Base-by-base conservation (phyloP, 2,113 vertebrate species). In the Burhinus bistriatus region DNA sequence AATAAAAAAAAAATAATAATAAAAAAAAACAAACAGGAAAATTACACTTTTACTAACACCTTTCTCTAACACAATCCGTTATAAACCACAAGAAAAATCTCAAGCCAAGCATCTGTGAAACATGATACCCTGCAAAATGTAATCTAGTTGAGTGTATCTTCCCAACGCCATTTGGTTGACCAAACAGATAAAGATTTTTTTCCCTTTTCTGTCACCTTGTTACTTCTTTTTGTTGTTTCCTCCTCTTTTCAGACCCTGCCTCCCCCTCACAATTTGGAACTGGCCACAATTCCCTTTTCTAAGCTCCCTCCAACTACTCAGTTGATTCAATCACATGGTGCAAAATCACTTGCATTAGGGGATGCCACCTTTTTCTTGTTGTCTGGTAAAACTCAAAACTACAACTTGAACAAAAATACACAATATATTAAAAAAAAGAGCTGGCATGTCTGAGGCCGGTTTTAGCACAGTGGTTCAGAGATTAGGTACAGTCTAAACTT, bases 261-360 rank as follows among this genome's bases (percentile, higher is more conserved):
- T 36, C 7, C 15, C 23, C 9, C 3, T 9, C 29, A 1, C 0
- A 0, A 1, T 3, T 75, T 34, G 6, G 36, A 87, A 66, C 1
- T 21, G 11, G 11, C 36, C 71, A 6, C 10, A 68, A 12, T 71
- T 70, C 21, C 17, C 8, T 73, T 78, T 92, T 30, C n/a, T 34
- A 83, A 83, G 14, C 27, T 66, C 26, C 12, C 22, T 95, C 12
- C 11, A 58, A 14, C 27, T 47, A 38, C 32, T 71, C 30, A 47
- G 7, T 45, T 85, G 36, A 27, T 27, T 91, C 22, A 79, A 42
- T 16, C n/a, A 77, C 57, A 47, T 1, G 2, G 11, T 86, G n/a
- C 26, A 96, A 80, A 71, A 36, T 20, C 32, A 68, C 58, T 73
- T 85, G 18, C 9, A 8, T 14, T 59, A 75, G 20, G 68, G 12